Base-by-base conservation (phyloP, 1,140 invertebrate species). In the Ceratoteleas bidentatus region DNA sequence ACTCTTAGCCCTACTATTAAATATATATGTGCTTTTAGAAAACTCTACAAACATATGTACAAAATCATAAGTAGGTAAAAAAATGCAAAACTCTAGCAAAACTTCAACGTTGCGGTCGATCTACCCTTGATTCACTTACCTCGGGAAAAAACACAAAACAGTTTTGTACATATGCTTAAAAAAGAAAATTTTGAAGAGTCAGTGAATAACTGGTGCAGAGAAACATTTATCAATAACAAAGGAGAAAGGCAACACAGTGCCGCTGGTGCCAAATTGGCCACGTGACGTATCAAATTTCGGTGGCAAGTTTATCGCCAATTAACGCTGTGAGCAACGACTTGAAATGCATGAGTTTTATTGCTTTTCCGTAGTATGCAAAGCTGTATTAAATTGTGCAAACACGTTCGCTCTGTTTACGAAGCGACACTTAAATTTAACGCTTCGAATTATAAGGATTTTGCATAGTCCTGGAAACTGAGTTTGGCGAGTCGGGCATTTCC, bases 311-410 rank as follows among this genome's bases (percentile, higher is more conserved):
- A 65, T 57, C 58, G 61, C 43, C 61, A 75, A 75, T 65, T 75
- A 57, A 14, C 58, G 65, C 58, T 60, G 57, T 54, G 43, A 52
- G 45, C 56, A 57, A 75, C 38, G 38, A 57, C 14, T 76, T 61
- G 56, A 60, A 61, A 61, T 32, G 73, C 49, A 68, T 49, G 49
- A 68, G 43, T 62, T 69, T 68, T 68, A 77, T 53, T 60, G 52
- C 62, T 40, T 8, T 13, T 66, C 10, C 50, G 9, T 32, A 33
- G n/a, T 50, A 68, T 68, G 64, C 74, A 56, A 69, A 62, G 64
- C 74, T 77, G 68, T 69, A 77, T 77, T 77, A 77, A 77, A 77
- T 77, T 77, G 74, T 77, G 64, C 74, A 60, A 77, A 77, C 74
- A 77, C 62, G 57, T 16, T 56, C 32, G 36, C 14, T 38, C 43